These are phyloP conservation scores for Sthenelais limicola DNA, from an alignment of 2,888 invertebrate genomes.

Conservation along the genomic window DNA sequence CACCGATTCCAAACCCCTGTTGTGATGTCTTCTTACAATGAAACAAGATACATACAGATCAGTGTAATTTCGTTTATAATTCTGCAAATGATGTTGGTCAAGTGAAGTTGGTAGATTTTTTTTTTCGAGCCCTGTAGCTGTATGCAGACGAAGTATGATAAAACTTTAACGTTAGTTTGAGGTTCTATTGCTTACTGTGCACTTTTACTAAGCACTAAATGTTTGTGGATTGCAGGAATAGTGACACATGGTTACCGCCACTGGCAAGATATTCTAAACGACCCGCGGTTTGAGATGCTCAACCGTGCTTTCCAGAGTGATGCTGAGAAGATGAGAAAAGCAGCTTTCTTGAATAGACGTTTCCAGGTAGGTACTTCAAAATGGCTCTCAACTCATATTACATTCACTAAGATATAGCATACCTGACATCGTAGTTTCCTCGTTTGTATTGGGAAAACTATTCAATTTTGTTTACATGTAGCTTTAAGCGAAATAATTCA, in stretches of 20 bases:
- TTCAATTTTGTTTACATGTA: neutral
- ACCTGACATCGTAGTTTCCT: neutral
- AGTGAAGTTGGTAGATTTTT: no score
- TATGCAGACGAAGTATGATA: no score
- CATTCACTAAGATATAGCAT: neutral
- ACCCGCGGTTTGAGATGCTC: conserved; percentile 54
- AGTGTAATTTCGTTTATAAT: no score
- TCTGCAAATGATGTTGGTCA: no score
- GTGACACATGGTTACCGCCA: conserved; percentile 55
- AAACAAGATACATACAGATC: no score
- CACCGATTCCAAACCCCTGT: no score
- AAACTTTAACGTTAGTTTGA: no score
- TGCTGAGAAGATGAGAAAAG: conserved; percentile 49
- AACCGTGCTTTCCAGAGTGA: conserved; percentile 53
- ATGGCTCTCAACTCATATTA: no score
- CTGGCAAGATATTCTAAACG: conserved; percentile 56
- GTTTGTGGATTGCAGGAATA: conserved; percentile 1
- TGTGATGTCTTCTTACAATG: no score
- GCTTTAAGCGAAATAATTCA: neutral
- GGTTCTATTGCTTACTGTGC: no score
- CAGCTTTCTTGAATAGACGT: conserved; percentile 54
- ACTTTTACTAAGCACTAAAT: no score
- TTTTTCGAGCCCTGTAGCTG: no score
- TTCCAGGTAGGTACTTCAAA: conserved; percentile 50
- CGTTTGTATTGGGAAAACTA: neutral